phyloP scores from a whole-genome alignment of 2,888 invertebrate species.

The Aethes cnicana region DNA sequence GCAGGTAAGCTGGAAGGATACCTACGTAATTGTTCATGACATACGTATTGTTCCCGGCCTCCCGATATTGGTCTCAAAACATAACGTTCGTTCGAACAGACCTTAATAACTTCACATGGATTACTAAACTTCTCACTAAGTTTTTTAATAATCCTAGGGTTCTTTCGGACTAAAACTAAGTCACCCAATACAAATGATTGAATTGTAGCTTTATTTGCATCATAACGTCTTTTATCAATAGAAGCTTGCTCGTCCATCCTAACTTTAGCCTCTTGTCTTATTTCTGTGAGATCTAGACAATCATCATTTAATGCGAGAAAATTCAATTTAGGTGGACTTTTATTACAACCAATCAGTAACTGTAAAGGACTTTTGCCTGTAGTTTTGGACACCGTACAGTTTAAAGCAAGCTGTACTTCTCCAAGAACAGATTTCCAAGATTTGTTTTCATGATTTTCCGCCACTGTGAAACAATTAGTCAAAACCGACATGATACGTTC shows the following conservation, averaged over 20 bases:
- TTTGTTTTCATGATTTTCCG: constrained; percentile 8
- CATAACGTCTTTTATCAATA: not conserved
- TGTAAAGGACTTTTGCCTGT: constrained; percentile 13
- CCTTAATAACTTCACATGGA: not conserved
- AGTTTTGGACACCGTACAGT: constrained; percentile 8
- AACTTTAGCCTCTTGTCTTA: constrained; percentile 5
- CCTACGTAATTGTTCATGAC: not conserved
- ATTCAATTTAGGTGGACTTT: not conserved
- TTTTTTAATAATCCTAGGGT: not conserved
- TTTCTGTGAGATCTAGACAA: no score
- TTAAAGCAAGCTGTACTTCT: constrained; percentile 8
- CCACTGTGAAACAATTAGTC: constrained; percentile 2
- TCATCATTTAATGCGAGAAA: not conserved
- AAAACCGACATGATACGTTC: no score
- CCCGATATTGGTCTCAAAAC: not conserved
- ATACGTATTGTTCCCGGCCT: constrained; percentile 1
- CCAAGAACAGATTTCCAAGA: constrained; percentile 10
- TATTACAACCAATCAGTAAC: constrained; percentile 5
- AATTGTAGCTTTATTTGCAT: not conserved
- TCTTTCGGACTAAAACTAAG: not conserved
- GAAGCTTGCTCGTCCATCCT: constrained; percentile 1
- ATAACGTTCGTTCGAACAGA: constrained; percentile 1
- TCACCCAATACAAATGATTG: not conserved
- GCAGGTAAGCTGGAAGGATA: not conserved
- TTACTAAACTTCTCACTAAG: not conserved